A percentile compares a stretch with the other conserved stretches of the same genome.
phyloP scores from a whole-genome alignment of 2,113 vertebrate species.

The Junco hyemalis region DNA sequence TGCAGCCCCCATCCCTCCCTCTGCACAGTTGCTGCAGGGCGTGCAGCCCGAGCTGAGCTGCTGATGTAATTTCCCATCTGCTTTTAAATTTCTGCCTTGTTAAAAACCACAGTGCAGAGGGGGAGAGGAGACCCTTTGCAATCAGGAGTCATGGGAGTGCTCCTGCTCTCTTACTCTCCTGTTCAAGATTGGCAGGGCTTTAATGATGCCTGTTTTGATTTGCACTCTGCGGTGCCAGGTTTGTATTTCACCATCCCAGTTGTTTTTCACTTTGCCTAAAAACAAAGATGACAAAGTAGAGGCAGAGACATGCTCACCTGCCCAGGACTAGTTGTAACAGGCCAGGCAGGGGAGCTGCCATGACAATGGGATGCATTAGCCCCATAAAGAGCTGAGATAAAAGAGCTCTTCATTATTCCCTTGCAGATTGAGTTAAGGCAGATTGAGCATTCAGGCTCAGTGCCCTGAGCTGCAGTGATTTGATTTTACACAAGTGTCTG shows the following conservation, averaged over 20 bases:
- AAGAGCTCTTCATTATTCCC: constrained; percentile 37
- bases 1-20: constrained; percentile 16
- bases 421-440: constrained; percentile 34
- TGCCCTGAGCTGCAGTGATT: constrained; percentile 33
- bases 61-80: constrained; percentile 66
- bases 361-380: neutral
- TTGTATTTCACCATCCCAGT: constrained; percentile 7
- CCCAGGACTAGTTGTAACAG: neutral
- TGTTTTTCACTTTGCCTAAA: neutral
- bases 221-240: neutral
- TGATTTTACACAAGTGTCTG: neutral
- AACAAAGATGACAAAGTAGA: neutral
- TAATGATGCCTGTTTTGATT: neutral
- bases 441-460: neutral
- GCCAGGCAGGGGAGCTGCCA: neutral
- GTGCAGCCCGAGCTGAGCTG: constrained; percentile 1
- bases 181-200: neutral
- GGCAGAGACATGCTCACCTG: neutral
- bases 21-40: neutral
- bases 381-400: constrained; percentile 22
- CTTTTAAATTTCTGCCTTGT: constrained; percentile 14
- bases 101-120: neutral
- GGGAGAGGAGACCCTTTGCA: neutral
- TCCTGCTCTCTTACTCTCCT: neutral
- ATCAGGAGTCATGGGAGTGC: neutral